These are phyloP conservation scores for Mastomys coucha DNA, from an alignment of 2,113 vertebrate genomes.

Conservation along the genomic window DNA sequence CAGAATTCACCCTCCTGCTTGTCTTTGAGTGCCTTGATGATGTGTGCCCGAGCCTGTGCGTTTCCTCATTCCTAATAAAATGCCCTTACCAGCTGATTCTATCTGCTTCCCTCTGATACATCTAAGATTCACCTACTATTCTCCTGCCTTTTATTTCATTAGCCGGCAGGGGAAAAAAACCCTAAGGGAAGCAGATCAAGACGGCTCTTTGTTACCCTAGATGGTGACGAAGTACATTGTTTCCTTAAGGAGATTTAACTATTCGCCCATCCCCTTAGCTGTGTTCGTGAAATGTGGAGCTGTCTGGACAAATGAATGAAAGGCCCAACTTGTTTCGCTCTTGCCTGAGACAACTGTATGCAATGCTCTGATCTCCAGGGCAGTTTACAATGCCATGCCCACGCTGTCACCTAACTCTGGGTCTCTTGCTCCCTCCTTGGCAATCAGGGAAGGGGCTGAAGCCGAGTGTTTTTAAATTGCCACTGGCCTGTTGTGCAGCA, in stretches of 20 bases:
- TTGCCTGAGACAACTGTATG: background rate
- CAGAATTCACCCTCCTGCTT: background rate
- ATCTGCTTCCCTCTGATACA: background rate
- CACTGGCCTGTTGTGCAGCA: background rate
- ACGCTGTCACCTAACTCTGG: background rate
- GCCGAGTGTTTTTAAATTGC: background rate
- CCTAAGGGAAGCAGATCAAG: background rate
- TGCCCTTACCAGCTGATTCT: background rate
- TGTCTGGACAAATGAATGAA: background rate
- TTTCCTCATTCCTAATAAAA: background rate
- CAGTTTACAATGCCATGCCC: background rate
- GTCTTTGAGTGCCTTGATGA: background rate
- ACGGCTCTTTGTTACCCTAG: background rate
- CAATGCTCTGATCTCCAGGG: background rate
- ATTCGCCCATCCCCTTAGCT: background rate
- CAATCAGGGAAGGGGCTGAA: background rate
- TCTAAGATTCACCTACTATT: background rate
- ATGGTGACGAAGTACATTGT: background rate
- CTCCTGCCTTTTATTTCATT: background rate
- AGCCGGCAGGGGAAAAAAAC: background rate
- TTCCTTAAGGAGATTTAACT: background rate
- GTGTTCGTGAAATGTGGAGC: too few relatives aligned
- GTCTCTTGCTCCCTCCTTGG: background rate
- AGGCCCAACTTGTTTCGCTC: background rate
- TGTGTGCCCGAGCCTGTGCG: rapidly evolving